These are phyloP conservation scores for Dipodomys ordii DNA, from an alignment of 2,113 vertebrate species.

Conservation along the genomic window DNA sequence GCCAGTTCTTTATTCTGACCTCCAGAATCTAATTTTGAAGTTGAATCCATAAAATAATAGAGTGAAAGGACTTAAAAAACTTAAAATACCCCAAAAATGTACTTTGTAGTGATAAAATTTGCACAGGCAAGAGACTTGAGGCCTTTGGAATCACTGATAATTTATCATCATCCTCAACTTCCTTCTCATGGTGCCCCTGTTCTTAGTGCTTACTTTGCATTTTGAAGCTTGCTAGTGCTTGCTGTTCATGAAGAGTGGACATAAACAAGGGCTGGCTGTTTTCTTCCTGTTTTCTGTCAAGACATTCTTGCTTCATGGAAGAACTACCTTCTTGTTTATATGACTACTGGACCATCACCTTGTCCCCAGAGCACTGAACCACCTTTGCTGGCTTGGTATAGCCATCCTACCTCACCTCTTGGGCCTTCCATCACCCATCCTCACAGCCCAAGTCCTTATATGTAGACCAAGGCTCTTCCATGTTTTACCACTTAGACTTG, in stretches of 20 bases:
- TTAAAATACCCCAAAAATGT: background rate
- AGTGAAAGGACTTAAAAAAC: background rate
- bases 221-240: background rate
- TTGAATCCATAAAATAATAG: background rate
- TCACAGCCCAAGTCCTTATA: background rate
- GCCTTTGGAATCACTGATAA: background rate
- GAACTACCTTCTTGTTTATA: background rate
- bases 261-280: background rate
- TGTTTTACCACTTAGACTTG: background rate
- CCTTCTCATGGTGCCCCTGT: background rate
- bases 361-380: background rate
- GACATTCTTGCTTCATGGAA: rapidly evolving
- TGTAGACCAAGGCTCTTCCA: background rate
- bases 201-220: background rate
- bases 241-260: background rate
- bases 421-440: background rate
- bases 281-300: background rate
- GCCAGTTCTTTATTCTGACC: background rate
- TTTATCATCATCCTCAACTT: background rate
- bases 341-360: rapidly evolving
- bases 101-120: no score
- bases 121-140: background rate
- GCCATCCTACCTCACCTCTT: background rate
- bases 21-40: background rate
- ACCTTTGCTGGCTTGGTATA: rapidly evolving